Evolutionary conservation across 92 coral and sea anemone species (phyloP), one percentile per base, ranked within the genome.

Genomic region (Muricea muricata): DNA sequence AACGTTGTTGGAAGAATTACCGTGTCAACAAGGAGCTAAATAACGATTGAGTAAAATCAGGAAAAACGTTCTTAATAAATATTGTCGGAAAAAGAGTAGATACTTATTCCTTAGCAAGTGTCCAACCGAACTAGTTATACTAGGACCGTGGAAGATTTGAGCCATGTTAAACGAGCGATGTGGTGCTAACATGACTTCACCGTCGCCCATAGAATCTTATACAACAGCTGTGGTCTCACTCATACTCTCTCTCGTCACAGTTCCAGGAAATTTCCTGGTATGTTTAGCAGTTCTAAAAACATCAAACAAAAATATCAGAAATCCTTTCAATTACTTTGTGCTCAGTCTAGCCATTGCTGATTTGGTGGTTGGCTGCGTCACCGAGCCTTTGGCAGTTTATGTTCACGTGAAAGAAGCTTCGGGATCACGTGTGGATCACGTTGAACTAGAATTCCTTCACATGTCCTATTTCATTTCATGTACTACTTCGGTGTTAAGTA

Each of bases 301-400:
- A 13, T 85, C 91, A 0, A 87, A 87, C 78, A 91, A 79, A 45
- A 90, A 91, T 63, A 67, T 87, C 17, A 55, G 91, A 54, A 87
- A 78, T 3, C 93, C 93, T 30, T 91, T 91, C 42, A 91, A 90
- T 26, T 66, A 57, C 32, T 65, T 91, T 28, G 79, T 91, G 6
- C 87, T 91, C 23, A 91, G 86, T 65, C 87, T 91, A 17, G 90
- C 91, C 33, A 46, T 86, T 45, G 93, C 91, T 29, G 91, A 91
- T 78, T 85, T 91, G 24, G 83, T 91, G 18, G 91, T 87, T 41
- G 93, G 93, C 23, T 54, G 81, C 14, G 65, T 91, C 26, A 87
- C 90, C 31, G 93, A 91, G 24, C 90, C 93, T 0, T 35, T 91
- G 21, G 79, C 91, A 26, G 91, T 91, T 23, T 70, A 75, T 25